Evolutionary conservation across 1,140 invertebrate species (phyloP), one percentile per base, ranked within the genome.

Genomic region (Neoseiulus cucumeris): DNA sequence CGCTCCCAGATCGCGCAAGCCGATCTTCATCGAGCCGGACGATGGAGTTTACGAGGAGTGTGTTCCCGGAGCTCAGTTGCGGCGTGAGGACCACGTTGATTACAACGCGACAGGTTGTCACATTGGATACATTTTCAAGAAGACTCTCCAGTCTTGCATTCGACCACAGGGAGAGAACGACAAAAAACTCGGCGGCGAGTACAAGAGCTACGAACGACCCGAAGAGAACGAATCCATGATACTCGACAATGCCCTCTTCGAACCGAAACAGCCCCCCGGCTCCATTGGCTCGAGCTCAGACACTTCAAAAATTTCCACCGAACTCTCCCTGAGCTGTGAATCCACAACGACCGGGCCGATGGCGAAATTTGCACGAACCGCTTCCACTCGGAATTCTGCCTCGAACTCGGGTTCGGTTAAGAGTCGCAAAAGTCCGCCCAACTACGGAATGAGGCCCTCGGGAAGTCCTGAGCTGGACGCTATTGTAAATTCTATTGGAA

Each of bases 171-270:
- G 14, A 12, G 51, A 59, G 33, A 59, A 25, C 33, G 51, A 59
- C 51, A 59, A 59, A 9, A 59, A 59, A 20, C 51, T 59, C 25
- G 33, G 51, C 22, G 51, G 51, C 22, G 51, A 17, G 33, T 59
- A 59, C 33, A 59, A 25, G 22, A 59, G 51, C 51, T 59, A 59
- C 9, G 51, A 59, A 59, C 17, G 51, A 14, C 51, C 51, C 14
- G 51, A 59, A 25, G 51, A 59, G 33, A 59, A 12, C 22, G 51
- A 59, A 59, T 59, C 51, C 33, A 59, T 59, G 51, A 59, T 59
- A 14, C 51, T 59, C 14, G 51, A 59, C 22, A 59, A 59, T 59
- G 51, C 51, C 25, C 51, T 59, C 22, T 59, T 59, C 22, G 51
- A 59, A 20, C 51, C 51, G 33, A 59, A 59, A 9, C 25, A 33